Evolutionary conservation across 2,888 invertebrate genomes (phyloP), one percentile per base, ranked within the genome.

Genomic region (Acrobasis repandana): DNA sequence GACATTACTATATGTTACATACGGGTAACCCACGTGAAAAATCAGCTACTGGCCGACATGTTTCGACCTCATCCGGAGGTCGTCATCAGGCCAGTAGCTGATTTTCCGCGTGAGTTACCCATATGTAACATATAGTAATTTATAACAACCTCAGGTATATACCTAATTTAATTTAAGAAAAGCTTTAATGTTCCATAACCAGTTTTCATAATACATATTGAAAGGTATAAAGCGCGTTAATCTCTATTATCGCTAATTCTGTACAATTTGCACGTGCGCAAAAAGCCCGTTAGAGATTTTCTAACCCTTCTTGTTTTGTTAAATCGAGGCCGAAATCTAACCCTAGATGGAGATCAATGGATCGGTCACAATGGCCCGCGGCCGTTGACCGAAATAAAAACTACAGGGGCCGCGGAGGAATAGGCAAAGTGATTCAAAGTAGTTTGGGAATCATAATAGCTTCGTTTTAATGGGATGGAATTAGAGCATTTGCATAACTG

Each of bases 381-480:
- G 88, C 79, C 88, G 80, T 88, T 90, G 88, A 90, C 90, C 88
- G 87, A 85, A 85, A 85, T 84, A 87, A 88, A 85, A 89, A 88
- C 85, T 79, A 82, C 75, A 77, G 75, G 70, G 75, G 74, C 74
- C 74, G 70, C 76, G 78, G 71, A 83, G 82, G 81, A 82, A 83
- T 83, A 77, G 75, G 79, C 77, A 85, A 83, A 83, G 75, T 82
- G 82, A 85, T 80, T 83, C 82, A 79, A 73, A 69, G 67, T 56
- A 69, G 66, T 74, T 65, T 62, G 6, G 14, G 5, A 43, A 43
- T 14, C 14, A 11, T 43, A 14, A 43, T 14, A 6, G 11, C 10
- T 43, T 15, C 62, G 61, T 63, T 65, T 67, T 63, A 65, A 65
- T 62, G 62, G 60, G 62, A 62, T 61, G 54, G 65, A 65, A 62